Evolutionary conservation across 2,888 invertebrate genomes (phyloP), one percentile per base, ranked within the genome.

Genomic region (Napeogenes sylphis): DNA sequence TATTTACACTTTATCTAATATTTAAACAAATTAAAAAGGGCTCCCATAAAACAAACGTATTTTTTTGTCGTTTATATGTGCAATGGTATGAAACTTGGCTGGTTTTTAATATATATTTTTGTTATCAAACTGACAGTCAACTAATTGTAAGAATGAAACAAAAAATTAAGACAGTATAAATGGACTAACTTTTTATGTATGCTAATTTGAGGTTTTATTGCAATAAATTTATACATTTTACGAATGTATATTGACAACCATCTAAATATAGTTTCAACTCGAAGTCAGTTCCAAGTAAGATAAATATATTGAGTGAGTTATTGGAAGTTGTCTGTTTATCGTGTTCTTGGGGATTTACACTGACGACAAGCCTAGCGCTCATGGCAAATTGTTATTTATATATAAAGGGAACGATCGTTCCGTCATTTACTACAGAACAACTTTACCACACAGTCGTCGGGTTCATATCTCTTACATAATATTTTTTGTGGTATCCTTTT

Each of bases 281-380:
- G 10, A 51, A 30, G 30, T 10, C 32, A 57, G 5, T 65, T 59
- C 65, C 56, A 54, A 59, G 65, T 59, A 42, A 42, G 42, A 42
- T 12, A 47, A 56, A 59, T 38, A 63, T 45, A 58, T 45, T 21
- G 35, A 55, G 10, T 10, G 46, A 21, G 54, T 54, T 64, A 62
- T 21, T 55, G 38, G 42, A 32, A 55, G 59, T 21, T 64, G 58
- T 60, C 58, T 56, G 57, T 58, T 59, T 64, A 62, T 64, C 64
- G 64, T 45, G 53, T 42, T n/a, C 42, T 62, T 51, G 51, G 64
- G 67, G 55, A 60, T 64, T 67, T 60, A 64, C 62, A 60, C 51
- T 45, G 62, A 64, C 62, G 58, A 58, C 55, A 60, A 64, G 33
- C 53, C 59, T 64, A 47, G 53, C 4, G 4, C 47, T 2, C 3